Evolutionary conservation across 2,888 invertebrate species (phyloP), one percentile per base, ranked within the genome.

Genomic region (Fissipunctia ypsillon): DNA sequence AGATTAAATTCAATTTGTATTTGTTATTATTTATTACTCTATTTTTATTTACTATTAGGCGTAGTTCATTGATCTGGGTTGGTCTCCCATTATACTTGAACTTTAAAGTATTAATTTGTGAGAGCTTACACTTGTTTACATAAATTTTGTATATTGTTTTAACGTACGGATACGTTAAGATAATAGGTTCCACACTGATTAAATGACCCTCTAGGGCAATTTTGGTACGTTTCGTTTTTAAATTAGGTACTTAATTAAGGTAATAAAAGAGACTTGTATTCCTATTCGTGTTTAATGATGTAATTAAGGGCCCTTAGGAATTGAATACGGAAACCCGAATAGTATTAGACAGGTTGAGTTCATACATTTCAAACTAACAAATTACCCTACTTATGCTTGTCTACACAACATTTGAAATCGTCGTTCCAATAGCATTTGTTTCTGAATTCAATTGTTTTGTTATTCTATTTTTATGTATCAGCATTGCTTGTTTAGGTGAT

Each of bases 211-310:
- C 74, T 57, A 16, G 48, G 59, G 78, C 14, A 45, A 35, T 68
- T 76, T 43, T 14, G 9, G n/a, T n/a, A 38, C 14, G 3, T 56
- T 64, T 31, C 43, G n/a, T 50, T 68, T 73, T 65, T 19, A 48
- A 63, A 64, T 64, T 19, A 45, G 16, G 5, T 74, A 78, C 48
- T 64, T 67, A 45, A 78, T 78, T 63, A 59, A 16, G 64, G 48
- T 22, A 68, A 68, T 78, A 48, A 66, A 68, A 28, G 3, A 25
- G 28, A 7, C 31, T 45, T 45, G 22, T 52, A 14, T 41, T 7
- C 10, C 19, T 19, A 43, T 10, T 43, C 2, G 5, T 41, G 22
- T 71, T 48, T 65, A 71, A 35, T 60, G 60, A 54, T 28, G 19
- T 71, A 50, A 70, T 76, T 52, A 45, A 1, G 1, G n/a, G 10